A percentile compares a stretch with the other conserved stretches of the same genome.
These are phyloP conservation scores for Scaptomyza parva DNA, from an alignment of 2,888 invertebrate genomes.

Conservation along the genomic window DNA sequence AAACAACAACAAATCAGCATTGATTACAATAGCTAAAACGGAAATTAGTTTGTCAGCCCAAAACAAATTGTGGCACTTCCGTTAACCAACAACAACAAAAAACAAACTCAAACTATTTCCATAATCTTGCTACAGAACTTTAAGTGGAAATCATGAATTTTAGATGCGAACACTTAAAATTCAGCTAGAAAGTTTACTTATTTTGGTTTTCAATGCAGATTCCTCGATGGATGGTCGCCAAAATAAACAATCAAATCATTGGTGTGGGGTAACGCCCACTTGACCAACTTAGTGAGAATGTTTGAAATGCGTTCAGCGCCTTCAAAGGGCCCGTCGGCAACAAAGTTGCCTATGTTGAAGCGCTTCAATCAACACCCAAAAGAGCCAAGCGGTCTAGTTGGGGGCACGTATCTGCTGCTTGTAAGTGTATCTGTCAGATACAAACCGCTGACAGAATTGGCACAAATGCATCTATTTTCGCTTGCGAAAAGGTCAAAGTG, in stretches of 20 bases:
- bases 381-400: constrained; percentile 11
- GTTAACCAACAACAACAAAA: constrained; percentile 8
- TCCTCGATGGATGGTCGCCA: constrained; percentile 50
- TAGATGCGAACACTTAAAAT: not conserved
- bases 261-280: constrained; percentile 63
- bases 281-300: constrained; percentile 69
- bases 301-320: constrained; percentile 50
- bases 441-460: constrained; percentile 70
- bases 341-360: constrained; percentile 60
- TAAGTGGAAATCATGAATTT: constrained; percentile 32
- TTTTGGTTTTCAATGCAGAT: not conserved
- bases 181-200: not conserved
- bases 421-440: constrained; percentile 43
- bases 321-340: constrained; percentile 64
- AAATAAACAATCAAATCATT: constrained; percentile 56
- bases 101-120: not conserved
- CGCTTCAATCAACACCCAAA: constrained; percentile 68
- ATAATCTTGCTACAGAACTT: not conserved
- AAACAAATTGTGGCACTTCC: constrained; percentile 24
- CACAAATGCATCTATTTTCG: constrained; percentile 71
- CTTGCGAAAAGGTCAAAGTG: constrained; percentile 69
- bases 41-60: constrained; percentile 8
- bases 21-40: too few relatives aligned
- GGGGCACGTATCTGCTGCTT: constrained; percentile 23
- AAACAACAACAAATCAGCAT: not conserved